Percentiles rank a stretch among this genome's conserved stretches.
These are phyloP conservation scores for Drosophila lowei DNA, from an alignment of 1,140 invertebrate genomes.

Conservation along the genomic window DNA sequence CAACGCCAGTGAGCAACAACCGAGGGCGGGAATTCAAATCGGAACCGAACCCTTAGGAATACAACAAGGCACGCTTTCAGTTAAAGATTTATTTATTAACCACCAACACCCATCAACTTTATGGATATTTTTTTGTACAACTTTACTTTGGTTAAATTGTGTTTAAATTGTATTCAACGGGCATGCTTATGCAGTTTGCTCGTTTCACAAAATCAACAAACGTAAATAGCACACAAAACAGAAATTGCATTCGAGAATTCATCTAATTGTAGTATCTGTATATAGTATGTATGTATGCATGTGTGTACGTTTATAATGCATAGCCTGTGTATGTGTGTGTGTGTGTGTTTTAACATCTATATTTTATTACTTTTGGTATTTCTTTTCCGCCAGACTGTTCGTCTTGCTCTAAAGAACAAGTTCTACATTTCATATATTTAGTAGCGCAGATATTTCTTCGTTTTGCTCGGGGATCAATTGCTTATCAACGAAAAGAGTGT, in stretches of 20 bases:
- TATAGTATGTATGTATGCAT: conserved; percentile 19
- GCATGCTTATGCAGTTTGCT: conserved; percentile 10
- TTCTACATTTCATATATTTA: too few species aligned
- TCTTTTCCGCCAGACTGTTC: too few species aligned
- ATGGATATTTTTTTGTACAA: conserved; percentile 40
- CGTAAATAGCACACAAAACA: conserved; percentile 24
- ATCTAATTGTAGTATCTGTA: conserved; percentile 2
- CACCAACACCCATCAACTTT: conserved; percentile 46
- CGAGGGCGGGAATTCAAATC: not conserved
- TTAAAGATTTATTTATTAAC: conserved; percentile 52
- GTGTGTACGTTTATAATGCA: conserved; percentile 1
- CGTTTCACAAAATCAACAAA: conserved; percentile 15
- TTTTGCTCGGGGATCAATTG: too few species aligned
- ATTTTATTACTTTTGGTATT: too few species aligned
- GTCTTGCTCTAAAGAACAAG: too few species aligned
- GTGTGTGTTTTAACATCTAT: too few species aligned
- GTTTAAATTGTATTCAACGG: conserved; percentile 22
- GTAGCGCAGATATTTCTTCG: too few species aligned
- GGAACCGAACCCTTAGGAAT: not conserved
- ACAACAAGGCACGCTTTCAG: not conserved
- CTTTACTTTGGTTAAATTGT: conserved; percentile 13
- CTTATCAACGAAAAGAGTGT: too few species aligned
- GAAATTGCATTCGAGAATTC: conserved; percentile 15
- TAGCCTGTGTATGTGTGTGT: too few species aligned
- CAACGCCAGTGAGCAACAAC: not conserved